phyloP scores from a whole-genome alignment of 2,797 vertebrate genomes.

The Telmatherina bonti region DNA sequence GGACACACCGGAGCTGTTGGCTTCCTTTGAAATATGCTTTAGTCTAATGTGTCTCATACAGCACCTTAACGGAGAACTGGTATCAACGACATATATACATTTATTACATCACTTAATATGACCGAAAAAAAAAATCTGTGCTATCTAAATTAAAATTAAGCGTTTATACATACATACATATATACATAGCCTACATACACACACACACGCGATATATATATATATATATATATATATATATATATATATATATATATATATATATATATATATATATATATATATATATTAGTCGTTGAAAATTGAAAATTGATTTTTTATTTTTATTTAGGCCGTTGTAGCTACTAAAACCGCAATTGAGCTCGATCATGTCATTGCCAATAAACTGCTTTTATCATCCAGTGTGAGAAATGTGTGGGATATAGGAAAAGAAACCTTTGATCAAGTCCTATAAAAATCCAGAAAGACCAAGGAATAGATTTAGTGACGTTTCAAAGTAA shows the following conservation, averaged over 20 bases:
- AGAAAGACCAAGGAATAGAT: neutral
- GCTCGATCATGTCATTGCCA: neutral
- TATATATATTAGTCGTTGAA: too few species aligned
- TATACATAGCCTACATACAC: too few species aligned
- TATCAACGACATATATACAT: neutral
- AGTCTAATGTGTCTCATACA: neutral
- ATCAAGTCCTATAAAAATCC: neutral
- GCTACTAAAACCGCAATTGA: too few species aligned
- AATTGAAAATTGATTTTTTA: too few species aligned
- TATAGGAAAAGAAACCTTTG: neutral
- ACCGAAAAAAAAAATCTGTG: too few species aligned
- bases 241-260: too few species aligned
- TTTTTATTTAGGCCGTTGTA: too few species aligned
- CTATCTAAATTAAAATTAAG: too few species aligned
- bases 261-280: too few species aligned
- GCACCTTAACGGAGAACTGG: neutral
- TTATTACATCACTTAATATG: neutral
- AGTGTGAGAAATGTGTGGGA: neutral
- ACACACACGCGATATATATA: too few species aligned
- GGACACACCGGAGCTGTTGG: constrained; percentile 28
- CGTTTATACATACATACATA: too few species aligned
- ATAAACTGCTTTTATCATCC: neutral
- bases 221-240: too few species aligned
- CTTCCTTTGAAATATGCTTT: constrained; percentile 14
- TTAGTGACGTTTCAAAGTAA: constrained; percentile 8